Percentiles rank a stretch among this genome's conserved stretches.
Evolutionary conservation across 2,113 vertebrate species (phyloP).

Genomic region (Prinia subflava): DNA sequence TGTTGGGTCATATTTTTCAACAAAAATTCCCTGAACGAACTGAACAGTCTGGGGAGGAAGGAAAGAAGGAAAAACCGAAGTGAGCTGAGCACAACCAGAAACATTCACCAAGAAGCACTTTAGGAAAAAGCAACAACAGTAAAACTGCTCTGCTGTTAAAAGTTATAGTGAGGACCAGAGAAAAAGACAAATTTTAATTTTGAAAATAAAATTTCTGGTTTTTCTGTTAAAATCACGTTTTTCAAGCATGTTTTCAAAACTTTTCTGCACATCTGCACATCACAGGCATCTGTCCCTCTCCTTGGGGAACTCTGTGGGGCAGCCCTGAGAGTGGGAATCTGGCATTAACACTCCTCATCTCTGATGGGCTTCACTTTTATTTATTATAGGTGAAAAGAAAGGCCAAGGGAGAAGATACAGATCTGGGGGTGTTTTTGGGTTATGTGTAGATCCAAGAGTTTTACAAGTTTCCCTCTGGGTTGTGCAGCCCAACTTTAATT

Average conservation of each 20-base stretch:
- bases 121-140: not conserved
- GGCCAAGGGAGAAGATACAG: not conserved
- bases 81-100: not conserved
- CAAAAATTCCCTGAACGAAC: slow-evolving; percentile 99
- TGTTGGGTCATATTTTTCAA: slow-evolving; percentile 99
- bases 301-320: not conserved
- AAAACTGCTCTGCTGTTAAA: not conserved
- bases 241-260: not conserved
- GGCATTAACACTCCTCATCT: not conserved
- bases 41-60: slow-evolving; percentile 87
- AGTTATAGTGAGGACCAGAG: not conserved
- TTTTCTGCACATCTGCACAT: not conserved
- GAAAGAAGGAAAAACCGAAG: not conserved
- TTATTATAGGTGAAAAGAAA: not conserved
- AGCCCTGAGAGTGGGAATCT: not conserved
- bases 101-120: not conserved
- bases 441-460: not conserved
- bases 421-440: not conserved
- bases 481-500: not conserved
- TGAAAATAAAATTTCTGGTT: accelerated
- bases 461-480: not conserved
- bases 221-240: not conserved
- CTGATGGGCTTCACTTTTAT: not conserved
- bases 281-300: not conserved
- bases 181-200: not conserved